phyloP scores from a whole-genome alignment of 2,113 vertebrate genomes.

The Prionailurus viverrinus region DNA sequence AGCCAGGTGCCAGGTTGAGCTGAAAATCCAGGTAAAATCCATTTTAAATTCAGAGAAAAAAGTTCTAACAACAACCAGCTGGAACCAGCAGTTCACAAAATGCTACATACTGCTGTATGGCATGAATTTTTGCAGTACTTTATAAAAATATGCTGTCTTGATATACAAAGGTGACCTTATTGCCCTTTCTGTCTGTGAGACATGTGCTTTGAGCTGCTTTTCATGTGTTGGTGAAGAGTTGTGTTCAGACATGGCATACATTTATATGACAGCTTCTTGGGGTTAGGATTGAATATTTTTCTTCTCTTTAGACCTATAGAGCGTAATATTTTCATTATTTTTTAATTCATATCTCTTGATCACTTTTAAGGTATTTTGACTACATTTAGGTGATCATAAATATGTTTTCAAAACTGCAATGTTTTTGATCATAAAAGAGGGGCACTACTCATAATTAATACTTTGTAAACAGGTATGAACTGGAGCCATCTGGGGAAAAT shows the following conservation, averaged over 20 bases:
- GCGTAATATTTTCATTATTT: slow-evolving; percentile 36
- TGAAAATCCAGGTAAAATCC: slow-evolving; percentile 43
- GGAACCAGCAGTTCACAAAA: neutral
- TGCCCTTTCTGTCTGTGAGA: slow-evolving; percentile 50
- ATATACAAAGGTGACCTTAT: slow-evolving; percentile 16
- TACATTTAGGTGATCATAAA: neutral
- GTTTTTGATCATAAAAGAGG: neutral
- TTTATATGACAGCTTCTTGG: slow-evolving; percentile 42
- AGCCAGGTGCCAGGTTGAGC: neutral
- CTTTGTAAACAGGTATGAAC: neutral
- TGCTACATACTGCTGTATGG: neutral
- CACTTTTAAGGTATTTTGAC: neutral
- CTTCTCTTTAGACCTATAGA: neutral
- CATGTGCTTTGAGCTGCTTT: slow-evolving; percentile 40
- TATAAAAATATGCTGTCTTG: slow-evolving; percentile 49
- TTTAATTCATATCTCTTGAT: neutral
- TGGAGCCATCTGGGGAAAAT: neutral
- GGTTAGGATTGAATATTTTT: slow-evolving; percentile 22
- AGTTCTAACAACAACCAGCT: slow-evolving; percentile 30
- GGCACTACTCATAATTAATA: slow-evolving; percentile 11
- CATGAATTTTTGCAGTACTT: slow-evolving; percentile 37
- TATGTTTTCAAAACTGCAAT: neutral
- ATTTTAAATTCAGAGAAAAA: slow-evolving; percentile 43
- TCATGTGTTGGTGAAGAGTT: slow-evolving; percentile 43
- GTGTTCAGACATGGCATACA: neutral